Conservation (phyloP, 1,140 invertebrate species). For the Whitmania pigra region DNA sequence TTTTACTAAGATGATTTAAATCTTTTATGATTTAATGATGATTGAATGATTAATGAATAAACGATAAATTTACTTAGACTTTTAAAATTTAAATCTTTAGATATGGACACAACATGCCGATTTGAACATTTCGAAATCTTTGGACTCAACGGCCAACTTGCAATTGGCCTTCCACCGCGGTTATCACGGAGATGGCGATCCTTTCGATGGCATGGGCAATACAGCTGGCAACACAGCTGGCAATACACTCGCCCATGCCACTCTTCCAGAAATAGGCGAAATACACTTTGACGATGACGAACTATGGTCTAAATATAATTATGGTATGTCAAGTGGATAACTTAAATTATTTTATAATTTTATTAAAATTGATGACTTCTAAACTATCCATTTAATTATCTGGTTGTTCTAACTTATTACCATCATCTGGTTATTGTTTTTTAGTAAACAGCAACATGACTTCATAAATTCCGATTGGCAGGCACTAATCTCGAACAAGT, state of each 20-base stretch:
- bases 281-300: constrained; percentile 42
- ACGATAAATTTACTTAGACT: background rate
- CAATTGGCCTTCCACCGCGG: constrained; percentile 33
- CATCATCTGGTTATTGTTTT: no score
- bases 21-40: background rate
- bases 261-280: constrained; percentile 33
- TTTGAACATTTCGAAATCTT: constrained; percentile 2
- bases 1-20: no score
- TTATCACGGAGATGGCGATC: constrained; percentile 35
- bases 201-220: constrained; percentile 38
- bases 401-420: no score
- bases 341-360: no score
- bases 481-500: no score
- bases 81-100: background rate
- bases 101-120: background rate
- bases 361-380: no score
- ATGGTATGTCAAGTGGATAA: background rate
- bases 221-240: constrained; percentile 19
- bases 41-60: background rate
- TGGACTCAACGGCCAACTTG: constrained; percentile 29
- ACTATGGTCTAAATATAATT: constrained; percentile 42
- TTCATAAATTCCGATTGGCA: no score
- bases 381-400: no score
- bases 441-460: no score
- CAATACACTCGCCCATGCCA: constrained; percentile 40